phyloP scores from a whole-genome alignment of 1,140 invertebrate species.

The Nasonia vitripennis region DNA sequence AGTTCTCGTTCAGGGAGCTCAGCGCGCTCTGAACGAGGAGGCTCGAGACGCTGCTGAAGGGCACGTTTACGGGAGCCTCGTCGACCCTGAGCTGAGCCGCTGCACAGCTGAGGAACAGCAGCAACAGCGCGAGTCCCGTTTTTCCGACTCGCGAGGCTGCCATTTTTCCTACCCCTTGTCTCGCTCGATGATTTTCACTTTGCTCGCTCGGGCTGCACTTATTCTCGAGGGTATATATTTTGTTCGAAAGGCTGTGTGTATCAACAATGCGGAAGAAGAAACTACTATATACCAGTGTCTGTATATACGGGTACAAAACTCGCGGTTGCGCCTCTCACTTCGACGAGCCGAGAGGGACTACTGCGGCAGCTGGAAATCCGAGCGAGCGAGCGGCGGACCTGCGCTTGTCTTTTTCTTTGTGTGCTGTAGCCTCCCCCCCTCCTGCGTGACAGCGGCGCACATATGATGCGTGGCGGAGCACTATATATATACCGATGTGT shows the following conservation, averaged over 20 bases:
- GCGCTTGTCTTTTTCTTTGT: neutral
- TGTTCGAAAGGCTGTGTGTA: neutral
- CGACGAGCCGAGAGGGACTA: neutral
- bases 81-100: neutral
- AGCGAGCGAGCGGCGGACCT: neutral
- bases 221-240: neutral
- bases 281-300: too few species aligned
- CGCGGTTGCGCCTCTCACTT: constrained; percentile 18
- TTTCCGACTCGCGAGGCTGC: constrained; percentile 46
- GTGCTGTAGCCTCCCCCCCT: neutral
- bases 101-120: neutral
- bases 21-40: constrained; percentile 61
- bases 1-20: constrained; percentile 59
- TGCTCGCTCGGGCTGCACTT: neutral
- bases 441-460: too few species aligned
- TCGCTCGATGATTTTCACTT: constrained; percentile 23
- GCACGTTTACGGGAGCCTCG: constrained; percentile 48
- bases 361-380: neutral
- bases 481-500: neutral
- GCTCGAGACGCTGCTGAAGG: constrained; percentile 54
- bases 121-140: constrained; percentile 1
- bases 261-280: too few species aligned
- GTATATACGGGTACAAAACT: neutral
- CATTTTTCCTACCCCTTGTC: constrained; percentile 48
- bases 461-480: neutral